Conservation (phyloP, 2,888 invertebrate species). For the Lithophane ornitopus region DNA sequence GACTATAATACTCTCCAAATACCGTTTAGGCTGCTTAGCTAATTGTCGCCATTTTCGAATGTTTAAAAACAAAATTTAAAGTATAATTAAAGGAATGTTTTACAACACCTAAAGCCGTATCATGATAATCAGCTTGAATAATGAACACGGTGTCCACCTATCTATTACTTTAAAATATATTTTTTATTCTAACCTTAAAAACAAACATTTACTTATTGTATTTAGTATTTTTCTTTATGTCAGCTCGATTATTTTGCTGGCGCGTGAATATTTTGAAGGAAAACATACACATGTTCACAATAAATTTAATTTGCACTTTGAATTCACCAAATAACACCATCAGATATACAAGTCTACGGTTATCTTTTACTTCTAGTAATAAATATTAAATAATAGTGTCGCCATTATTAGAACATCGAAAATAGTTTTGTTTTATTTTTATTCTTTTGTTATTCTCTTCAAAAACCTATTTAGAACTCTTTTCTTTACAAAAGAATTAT, state of each 20-base stretch:
- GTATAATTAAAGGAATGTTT: not conserved
- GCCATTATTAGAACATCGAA: too few relatives aligned
- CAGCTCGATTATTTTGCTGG: not conserved
- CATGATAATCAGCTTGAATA: too few relatives aligned
- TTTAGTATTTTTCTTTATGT: not conserved
- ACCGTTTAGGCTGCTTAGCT: too few relatives aligned
- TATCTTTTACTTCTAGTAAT: not conserved
- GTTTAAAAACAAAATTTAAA: not conserved
- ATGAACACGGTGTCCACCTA: too few relatives aligned
- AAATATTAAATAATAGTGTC: too few relatives aligned
- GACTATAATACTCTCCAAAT: too few relatives aligned
- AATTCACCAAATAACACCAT: not conserved
- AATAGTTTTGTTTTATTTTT: too few relatives aligned
- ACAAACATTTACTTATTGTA: not conserved
- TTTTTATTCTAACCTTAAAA: not conserved
- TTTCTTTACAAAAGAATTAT: too few relatives aligned
- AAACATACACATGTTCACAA: not conserved
- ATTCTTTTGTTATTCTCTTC: too few relatives aligned
- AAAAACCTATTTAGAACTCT: too few relatives aligned
- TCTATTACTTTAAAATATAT: not conserved
- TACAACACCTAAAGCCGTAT: not conserved
- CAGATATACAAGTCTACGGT: not conserved
- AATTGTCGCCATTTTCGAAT: not conserved
- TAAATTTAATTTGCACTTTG: not conserved
- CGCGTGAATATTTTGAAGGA: not conserved